These are phyloP conservation scores for Scaptomyza polygonia DNA, from an alignment of 2,888 invertebrate species.

Conservation along the genomic window DNA sequence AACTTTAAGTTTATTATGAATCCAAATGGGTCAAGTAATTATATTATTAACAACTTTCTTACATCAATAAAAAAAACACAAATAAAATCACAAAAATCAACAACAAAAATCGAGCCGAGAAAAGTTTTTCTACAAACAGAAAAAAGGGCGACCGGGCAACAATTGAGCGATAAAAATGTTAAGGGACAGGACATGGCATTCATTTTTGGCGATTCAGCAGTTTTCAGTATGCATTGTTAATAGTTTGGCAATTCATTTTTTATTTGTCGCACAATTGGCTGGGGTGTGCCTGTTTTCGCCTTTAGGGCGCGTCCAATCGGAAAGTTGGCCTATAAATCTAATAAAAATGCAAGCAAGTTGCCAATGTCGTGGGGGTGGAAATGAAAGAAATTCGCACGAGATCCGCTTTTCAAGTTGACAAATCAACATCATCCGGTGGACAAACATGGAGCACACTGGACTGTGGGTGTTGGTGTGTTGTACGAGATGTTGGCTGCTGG, in stretches of 20 bases:
- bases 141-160: slow-evolving; percentile 9
- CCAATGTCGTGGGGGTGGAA: slow-evolving; percentile 58
- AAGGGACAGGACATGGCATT: slow-evolving; percentile 9
- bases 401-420: slow-evolving; percentile 80
- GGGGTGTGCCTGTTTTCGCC: not conserved
- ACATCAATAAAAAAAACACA: too few relatives aligned
- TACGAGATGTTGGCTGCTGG: slow-evolving; percentile 3
- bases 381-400: slow-evolving; percentile 72
- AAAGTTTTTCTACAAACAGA: slow-evolving; percentile 11
- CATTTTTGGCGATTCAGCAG: slow-evolving; percentile 31
- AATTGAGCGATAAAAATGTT: slow-evolving; percentile 25
- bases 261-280: slow-evolving; percentile 10
- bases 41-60: too few relatives aligned
- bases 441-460: slow-evolving; percentile 58
- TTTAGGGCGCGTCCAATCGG: slow-evolving; percentile 11
- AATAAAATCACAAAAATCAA: too few relatives aligned
- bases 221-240: slow-evolving; percentile 44
- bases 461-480: slow-evolving; percentile 8
- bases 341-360: slow-evolving; percentile 48
- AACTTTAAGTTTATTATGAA: too few relatives aligned
- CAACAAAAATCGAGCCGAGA: too few relatives aligned
- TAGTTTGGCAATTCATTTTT: slow-evolving; percentile 41
- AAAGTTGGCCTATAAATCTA: slow-evolving; percentile 57
- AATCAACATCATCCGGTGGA: slow-evolving; percentile 77
- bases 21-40: too few relatives aligned